Evolutionary conservation across 2,888 invertebrate species (phyloP), one percentile per base, ranked within the genome.

Genomic region (Opisthograptis luteolata): DNA sequence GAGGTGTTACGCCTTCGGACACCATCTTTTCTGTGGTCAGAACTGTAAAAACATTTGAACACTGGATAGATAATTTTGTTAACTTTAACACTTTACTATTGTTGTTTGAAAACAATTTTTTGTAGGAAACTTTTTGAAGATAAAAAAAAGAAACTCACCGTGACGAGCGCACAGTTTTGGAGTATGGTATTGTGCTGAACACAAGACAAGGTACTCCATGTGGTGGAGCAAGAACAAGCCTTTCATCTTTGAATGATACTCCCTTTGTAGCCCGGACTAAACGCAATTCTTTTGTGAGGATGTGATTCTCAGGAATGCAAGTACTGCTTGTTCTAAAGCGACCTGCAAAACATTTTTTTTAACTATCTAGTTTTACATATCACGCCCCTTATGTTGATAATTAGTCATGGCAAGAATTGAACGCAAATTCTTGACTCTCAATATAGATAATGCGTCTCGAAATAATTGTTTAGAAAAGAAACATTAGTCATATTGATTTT

Each of bases 141-240:
- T 24, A 32, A 35, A 15, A 28, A 36, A 31, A 13, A 28, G 44
- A 25, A 9, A 72, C 84, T 80, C 76, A 94, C 94, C 94, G 91
- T 64, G 91, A 91, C 73, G 85, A 92, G 50, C 93, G 92, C 53
- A 92, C 82, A 66, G 93, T 93, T 77, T 94, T 94, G 46, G 93
- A 94, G 78, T 96, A 97, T 22, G 98, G 97, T 74, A 98, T 93
- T 44, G 96, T 94, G 25, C 98, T 98, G 80, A 96, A 98, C 54
- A 98, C 92, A 64, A 95, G 92, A 86, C 97, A 95, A 22, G 98
- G 98, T 47, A 94, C 94, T 68, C 94, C 94, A 66, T 94, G 93
- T 3, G 93, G 90, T 39, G 96, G 94, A 25, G 96, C 94, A 83
- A 98, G 92, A 47, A 96, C 94, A 58, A 98, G 92, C 69, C 98